Evolutionary conservation across 2,888 invertebrate species (phyloP), one percentile per base, ranked within the genome.

Genomic region (Strigamia transsilvanica): DNA sequence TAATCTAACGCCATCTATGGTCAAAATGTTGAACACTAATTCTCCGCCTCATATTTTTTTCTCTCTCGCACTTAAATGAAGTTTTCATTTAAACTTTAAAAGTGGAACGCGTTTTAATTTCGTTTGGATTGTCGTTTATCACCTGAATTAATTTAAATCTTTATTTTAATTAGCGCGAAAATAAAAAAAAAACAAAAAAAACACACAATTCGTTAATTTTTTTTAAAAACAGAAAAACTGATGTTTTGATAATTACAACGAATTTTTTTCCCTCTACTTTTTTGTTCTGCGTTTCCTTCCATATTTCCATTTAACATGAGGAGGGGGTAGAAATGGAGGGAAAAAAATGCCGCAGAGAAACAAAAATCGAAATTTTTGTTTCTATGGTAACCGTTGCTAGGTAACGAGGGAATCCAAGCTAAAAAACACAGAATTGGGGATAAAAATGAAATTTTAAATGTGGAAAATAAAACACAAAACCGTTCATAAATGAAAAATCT

Each of bases 301-400:
- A 12, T 61, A 21, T 66, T 66, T 23, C 23, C 66, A 23, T 66
- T 66, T 23, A 66, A 21, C 66, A 66, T 15, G 23, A 66, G 66
- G 23, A 15, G 66, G 66, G 66, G 66, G 10, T 21, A 66, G 66
- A 66, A 66, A 66, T 12, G 66, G 10, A 23, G 66, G 66, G 27
- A 27, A 66, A 66, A 56, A 66, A 66, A 66, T 66, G 66, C 13
- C 15, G 32, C 73, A 32, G 32, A 73, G 73, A 73, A 73, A 73
- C 27, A 73, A 73, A 73, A 27, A 66, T 66, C 66, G 66, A 66
- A 66, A 66, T 66, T 66, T 66, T 66, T 66, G 66, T 66, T 23
- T 66, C 66, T 15, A 66, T 66, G 66, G 66, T 15, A 66, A 66
- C 66, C 23, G 66, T 66, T 66, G 66, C 66, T 66, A 66, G 23